These are phyloP conservation scores for Melanophora roralis DNA, from an alignment of 2,888 invertebrate genomes.

Conservation along the genomic window DNA sequence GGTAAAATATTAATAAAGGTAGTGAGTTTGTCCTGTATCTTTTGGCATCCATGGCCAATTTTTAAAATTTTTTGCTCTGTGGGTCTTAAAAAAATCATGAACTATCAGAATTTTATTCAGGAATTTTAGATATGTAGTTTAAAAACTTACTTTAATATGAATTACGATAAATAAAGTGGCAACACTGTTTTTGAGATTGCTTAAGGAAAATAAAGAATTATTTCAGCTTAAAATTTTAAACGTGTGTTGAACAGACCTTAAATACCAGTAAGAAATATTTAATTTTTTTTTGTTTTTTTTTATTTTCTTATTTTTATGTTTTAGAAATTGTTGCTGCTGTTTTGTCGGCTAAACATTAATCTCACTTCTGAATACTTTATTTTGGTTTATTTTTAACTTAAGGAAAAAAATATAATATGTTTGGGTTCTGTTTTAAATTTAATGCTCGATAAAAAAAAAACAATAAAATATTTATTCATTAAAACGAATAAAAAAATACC, in stretches of 20 bases:
- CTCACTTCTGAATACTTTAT: conserved; percentile 36
- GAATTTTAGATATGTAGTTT: too few relatives aligned
- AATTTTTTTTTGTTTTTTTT: not conserved
- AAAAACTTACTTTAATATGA: too few relatives aligned
- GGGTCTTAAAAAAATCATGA: too few relatives aligned
- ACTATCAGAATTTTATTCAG: too few relatives aligned
- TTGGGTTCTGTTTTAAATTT: conserved; percentile 29
- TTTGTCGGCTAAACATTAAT: conserved; percentile 28
- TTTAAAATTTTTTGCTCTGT: too few relatives aligned
- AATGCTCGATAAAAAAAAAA: not conserved
- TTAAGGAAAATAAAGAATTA: conserved; percentile 1
- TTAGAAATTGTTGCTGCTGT: not conserved
- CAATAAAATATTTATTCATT: not conserved
- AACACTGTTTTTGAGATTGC: not conserved
- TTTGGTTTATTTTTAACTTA: not conserved
- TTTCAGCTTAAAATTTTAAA: conserved; percentile 22
- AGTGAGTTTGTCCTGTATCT: too few relatives aligned
- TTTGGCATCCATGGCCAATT: too few relatives aligned
- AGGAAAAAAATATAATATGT: conserved; percentile 3
- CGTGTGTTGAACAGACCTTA: conserved; percentile 56
- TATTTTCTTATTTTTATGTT: conserved; percentile 6
- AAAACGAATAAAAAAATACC: not conserved
- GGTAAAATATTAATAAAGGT: too few relatives aligned
- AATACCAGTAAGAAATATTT: conserved; percentile 41
- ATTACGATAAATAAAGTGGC: too few relatives aligned